Conservation (phyloP, 2,113 vertebrate genomes). For the Oncorhynchus clarkii region DNA sequence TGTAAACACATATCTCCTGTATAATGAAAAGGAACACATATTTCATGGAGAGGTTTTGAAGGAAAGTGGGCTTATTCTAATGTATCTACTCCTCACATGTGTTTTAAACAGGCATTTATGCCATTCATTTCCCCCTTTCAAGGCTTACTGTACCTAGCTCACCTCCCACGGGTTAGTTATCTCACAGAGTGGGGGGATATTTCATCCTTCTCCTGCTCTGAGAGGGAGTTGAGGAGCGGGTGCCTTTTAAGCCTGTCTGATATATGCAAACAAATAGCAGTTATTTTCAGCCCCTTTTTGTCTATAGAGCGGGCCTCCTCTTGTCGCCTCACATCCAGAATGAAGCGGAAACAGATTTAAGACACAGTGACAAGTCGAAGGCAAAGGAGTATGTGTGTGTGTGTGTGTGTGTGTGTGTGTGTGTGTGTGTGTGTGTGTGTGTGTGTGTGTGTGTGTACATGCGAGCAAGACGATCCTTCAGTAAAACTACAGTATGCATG, state of each 20-base stretch:
- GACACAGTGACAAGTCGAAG: neutral
- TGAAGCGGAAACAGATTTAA: conserved; percentile 38
- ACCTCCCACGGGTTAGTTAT: conserved; percentile 2
- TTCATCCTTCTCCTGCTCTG: conserved; percentile 47
- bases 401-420: neutral
- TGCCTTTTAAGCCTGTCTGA: conserved; percentile 44
- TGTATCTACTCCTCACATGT: conserved; percentile 34
- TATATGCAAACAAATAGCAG: conserved; percentile 40
- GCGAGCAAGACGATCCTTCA: neutral
- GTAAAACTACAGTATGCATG: too few relatives aligned
- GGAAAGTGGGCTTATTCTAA: conserved; percentile 10
- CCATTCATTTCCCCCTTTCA: conserved; percentile 32
- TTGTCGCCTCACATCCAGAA: conserved; percentile 1
- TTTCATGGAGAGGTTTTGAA: neutral
- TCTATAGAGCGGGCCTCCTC: conserved; percentile 18
- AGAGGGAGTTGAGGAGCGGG: conserved; percentile 39
- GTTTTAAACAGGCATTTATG: conserved; percentile 35
- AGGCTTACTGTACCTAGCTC: conserved; percentile 18
- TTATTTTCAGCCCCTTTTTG: conserved; percentile 31
- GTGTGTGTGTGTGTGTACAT: neutral
- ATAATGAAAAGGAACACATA: neutral
- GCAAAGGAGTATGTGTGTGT: neutral
- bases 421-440: too few relatives aligned
- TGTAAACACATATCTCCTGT: neutral
- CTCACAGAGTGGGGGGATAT: conserved; percentile 16